Base-by-base conservation (phyloP, 2,113 vertebrate species). In the Paraplagusia blochii region DNA sequence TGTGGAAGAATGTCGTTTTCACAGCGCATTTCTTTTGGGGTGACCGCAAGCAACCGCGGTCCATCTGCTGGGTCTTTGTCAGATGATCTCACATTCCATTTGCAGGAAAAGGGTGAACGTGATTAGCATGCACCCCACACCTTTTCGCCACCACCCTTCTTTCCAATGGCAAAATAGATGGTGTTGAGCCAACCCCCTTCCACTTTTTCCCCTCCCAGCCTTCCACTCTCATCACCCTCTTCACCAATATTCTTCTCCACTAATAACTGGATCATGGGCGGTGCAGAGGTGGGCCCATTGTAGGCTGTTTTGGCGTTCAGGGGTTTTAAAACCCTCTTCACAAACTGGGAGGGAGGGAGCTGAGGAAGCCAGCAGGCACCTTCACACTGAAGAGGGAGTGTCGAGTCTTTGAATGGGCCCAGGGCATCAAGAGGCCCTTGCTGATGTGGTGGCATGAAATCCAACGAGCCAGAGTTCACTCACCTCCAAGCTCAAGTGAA, bases 1-100 rank as follows among this genome's bases (percentile, higher is more conserved):
- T 92, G 85, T 13, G 46, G 64, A 88, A 85, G 89, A 91, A 90
- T 91, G 88, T 72, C 66, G 78, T 91, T 89, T 85, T 88, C 85
- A 90, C 87, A 76, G 85, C 69, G 51, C 75, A 67, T 79, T 90
- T 85, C 87, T 88, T 82, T 72, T 58, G 69, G 76, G 83, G 81
- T 74, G 76, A 88, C 74, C 56, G 64, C 39, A 5, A 79, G 78
- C 79, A 79, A 72, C 80, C 69, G 40, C 14, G 44, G 72, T 87
- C 80, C 86, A 85, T 91, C 90, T 89, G 84, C 87, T 66, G 78
- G 76, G 60, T 67, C 83, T 89, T 88, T 88, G 89, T 89, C 59
- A 81, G 83, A 87, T 77, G 76, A 78, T 82, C 80, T 81, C 34
- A 18, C 59, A 66, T 74, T 72, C 54, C 12, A 61, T 44, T 46